These are phyloP conservation scores for Talpa occidentalis DNA, from an alignment of 2,113 vertebrate species.

Conservation along the genomic window DNA sequence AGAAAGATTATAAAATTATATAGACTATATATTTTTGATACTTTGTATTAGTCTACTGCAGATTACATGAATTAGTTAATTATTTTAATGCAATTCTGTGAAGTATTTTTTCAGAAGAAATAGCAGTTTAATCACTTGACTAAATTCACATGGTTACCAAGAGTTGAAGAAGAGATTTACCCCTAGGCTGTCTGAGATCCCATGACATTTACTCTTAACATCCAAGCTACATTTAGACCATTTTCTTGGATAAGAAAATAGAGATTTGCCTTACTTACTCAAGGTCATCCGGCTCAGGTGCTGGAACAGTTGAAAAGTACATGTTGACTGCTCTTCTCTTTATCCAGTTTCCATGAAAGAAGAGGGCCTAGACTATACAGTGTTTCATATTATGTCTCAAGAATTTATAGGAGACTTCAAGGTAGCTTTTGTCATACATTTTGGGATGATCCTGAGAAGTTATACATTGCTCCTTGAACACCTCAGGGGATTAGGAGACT, in stretches of 20 bases:
- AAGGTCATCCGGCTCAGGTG: background rate
- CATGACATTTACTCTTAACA: background rate
- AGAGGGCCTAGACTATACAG: background rate
- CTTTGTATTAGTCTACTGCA: background rate
- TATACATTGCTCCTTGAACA: too few relatives aligned
- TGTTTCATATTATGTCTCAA: background rate
- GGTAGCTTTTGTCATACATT: background rate
- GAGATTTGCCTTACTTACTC: background rate
- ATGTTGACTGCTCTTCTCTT: background rate
- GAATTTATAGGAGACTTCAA: background rate
- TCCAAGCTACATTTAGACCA: background rate
- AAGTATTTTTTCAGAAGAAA: background rate
- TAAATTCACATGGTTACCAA: background rate
- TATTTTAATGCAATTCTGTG: background rate
- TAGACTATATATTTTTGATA: background rate
- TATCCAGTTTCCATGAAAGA: background rate
- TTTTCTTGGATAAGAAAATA: background rate
- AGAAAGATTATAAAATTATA: background rate
- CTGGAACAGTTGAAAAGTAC: background rate
- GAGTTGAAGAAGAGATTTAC: background rate
- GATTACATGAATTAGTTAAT: background rate
- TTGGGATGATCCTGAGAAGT: background rate
- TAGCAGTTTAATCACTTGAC: background rate
- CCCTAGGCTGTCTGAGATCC: background rate
- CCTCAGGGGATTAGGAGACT: too few relatives aligned